A percentile compares a stretch with the other conserved stretches of the same genome.
These are phyloP conservation scores for Morus bassanus DNA, from an alignment of 2,797 vertebrate genomes.

Conservation along the genomic window DNA sequence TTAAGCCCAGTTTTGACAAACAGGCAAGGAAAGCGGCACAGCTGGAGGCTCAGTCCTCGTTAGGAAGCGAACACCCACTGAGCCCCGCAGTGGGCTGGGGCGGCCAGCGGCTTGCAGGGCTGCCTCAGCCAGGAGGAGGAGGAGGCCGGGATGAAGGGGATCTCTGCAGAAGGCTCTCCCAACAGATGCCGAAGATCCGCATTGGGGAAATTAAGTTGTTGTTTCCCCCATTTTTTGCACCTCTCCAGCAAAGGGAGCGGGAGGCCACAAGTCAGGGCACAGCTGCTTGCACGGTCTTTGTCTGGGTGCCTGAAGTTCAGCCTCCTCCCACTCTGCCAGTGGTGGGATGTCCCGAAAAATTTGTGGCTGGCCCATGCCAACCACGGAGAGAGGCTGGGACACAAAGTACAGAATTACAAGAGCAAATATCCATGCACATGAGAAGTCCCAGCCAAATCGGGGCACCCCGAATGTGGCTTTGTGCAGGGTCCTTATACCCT, in stretches of 20 bases:
- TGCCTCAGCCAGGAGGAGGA: neutral
- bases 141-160: neutral
- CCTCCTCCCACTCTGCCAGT: neutral
- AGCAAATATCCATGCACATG: rapidly evolving
- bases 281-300: rapidly evolving
- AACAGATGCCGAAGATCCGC: rapidly evolving
- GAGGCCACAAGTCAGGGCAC: rapidly evolving
- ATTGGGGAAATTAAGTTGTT: rapidly evolving
- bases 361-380: rapidly evolving
- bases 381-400: neutral
- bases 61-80: rapidly evolving
- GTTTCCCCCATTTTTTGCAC: neutral
- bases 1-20: neutral
- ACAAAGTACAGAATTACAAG: no score
- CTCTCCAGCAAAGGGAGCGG: neutral
- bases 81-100: no score
- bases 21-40: neutral
- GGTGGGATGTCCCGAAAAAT: rapidly evolving
- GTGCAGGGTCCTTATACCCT: no score
- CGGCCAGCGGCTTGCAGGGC: neutral
- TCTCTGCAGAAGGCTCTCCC: neutral
- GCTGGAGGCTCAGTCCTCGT: neutral
- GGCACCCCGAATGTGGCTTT: neutral
- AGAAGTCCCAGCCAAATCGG: neutral
- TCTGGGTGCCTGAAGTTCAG: neutral